These are phyloP conservation scores for Anarhynchus alexandrinus DNA, from an alignment of 2,113 vertebrate species.

Conservation along the genomic window DNA sequence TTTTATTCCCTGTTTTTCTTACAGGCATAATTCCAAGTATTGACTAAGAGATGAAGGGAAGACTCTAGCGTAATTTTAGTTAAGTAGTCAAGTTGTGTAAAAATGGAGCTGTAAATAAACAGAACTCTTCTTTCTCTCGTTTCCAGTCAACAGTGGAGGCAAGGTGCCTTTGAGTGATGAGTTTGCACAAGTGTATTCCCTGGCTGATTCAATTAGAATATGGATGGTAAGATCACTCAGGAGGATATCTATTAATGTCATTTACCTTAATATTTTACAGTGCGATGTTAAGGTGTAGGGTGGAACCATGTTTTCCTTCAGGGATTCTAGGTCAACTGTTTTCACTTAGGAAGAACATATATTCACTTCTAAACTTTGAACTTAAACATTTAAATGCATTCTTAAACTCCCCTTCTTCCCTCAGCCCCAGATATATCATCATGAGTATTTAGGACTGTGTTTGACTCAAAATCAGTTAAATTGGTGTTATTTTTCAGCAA, in stretches of 20 bases:
- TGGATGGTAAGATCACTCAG: slow-evolving; percentile 90
- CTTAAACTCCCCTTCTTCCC: background rate
- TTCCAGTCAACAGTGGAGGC: slow-evolving; percentile 84
- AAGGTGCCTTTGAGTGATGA: slow-evolving; percentile 83
- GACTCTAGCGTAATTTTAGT: background rate
- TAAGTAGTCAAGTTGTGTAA: background rate
- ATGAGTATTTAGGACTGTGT: background rate
- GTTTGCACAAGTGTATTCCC: slow-evolving; percentile 86
- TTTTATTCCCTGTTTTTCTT: background rate
- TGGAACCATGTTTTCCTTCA: background rate
- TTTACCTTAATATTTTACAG: background rate
- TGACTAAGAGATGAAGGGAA: background rate
- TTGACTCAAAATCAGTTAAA: background rate
- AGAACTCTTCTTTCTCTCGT: slow-evolving; percentile 20
- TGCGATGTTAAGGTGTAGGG: background rate
- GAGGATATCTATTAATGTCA: background rate
- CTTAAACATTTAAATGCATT: background rate
- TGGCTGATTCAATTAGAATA: slow-evolving; percentile 93
- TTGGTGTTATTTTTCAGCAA: background rate
- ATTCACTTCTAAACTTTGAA: background rate
- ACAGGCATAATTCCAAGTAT: background rate
- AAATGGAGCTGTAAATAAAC: slow-evolving; percentile 9
- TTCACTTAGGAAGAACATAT: background rate
- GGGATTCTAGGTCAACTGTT: background rate
- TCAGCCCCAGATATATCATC: background rate